Evolutionary conservation across 1,140 invertebrate species (phyloP), one percentile per base, ranked within the genome.

Genomic region (Adelges cooleyi): DNA sequence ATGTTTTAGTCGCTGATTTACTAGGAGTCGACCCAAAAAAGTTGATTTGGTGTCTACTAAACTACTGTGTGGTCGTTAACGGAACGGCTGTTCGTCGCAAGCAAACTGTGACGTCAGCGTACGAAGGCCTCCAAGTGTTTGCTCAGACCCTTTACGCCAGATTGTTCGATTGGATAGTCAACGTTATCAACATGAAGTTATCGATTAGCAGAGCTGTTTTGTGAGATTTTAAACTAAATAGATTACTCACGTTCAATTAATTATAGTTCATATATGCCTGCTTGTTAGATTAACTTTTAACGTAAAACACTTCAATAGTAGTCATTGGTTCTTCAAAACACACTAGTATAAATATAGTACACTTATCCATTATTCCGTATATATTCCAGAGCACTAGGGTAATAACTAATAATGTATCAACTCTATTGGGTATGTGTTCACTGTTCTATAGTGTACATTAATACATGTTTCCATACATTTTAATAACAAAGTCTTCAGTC

Each of bases 91-190:
- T 89, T 3, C 81, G 86, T 62, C 81, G 82, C 65, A 83, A 81
- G 74, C 89, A 90, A 74, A 85, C 81, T 9, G 80, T 80, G 20
- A 81, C 85, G 65, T 87, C 91, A 75, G 87, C 88, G 1, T 77
- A 81, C 68, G 82, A 86, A 73, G 82, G 86, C 3, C 77, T 87
- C 49, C 86, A 91, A 75, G 87, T 88, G 10, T 76, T 92, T 10
- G 86, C 87, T 10, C 84, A 85, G 69, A 84, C 83, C 15, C 74
- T 91, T 18, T 92, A 91, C 73, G 81, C 82, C 54, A 81, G 90
- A 69, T 72, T 94, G n/a, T 83, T 94, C 68, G 89, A 94, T 74
- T 94, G 89, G 83, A 81, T 94, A 70, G 81, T 94, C 23, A 92
- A 90, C 73, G 79, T 82, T 52, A 85, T 94, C 65, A 95, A 94